Conservation (phyloP, 2,113 vertebrate genomes). For the Oplegnathus fasciatus region DNA sequence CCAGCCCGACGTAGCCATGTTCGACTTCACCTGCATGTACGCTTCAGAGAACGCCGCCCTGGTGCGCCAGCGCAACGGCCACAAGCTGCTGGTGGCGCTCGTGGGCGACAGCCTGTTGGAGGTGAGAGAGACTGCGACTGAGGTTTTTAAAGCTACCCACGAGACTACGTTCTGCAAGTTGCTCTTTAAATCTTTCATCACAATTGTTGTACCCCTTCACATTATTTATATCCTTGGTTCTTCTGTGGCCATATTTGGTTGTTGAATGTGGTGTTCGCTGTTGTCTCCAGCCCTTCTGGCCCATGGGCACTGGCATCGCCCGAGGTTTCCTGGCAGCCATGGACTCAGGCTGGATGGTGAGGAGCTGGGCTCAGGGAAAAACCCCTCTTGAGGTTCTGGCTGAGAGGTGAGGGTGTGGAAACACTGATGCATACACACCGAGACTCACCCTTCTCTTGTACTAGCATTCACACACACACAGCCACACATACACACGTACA, state of each 20-base stretch:
- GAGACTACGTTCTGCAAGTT: background rate
- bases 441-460: background rate
- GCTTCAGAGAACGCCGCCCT: slow-evolving; percentile 96
- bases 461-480: slow-evolving; percentile 1
- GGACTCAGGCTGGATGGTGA: slow-evolving; percentile 98
- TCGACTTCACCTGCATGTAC: slow-evolving; percentile 99
- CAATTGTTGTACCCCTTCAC: background rate
- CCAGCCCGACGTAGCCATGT: slow-evolving; percentile 98
- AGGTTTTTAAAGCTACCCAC: background rate
- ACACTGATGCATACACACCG: slow-evolving; percentile 29
- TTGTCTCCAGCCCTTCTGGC: slow-evolving; percentile 94
- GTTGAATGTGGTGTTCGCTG: slow-evolving; percentile 47
- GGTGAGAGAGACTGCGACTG: slow-evolving; percentile 81
- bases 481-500: background rate
- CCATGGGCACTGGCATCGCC: slow-evolving; percentile 98
- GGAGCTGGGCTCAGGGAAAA: slow-evolving; percentile 93
- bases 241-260: slow-evolving; percentile 57
- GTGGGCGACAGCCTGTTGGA: slow-evolving; percentile 97
- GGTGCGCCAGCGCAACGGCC: slow-evolving; percentile 92
- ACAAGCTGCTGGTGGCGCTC: slow-evolving; percentile 92
- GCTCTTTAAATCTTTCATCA: background rate
- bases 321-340: slow-evolving; percentile 97
- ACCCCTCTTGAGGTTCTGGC: slow-evolving; percentile 93
- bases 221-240: background rate
- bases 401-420: slow-evolving; percentile 90